Evolutionary conservation across 2,888 invertebrate species (phyloP).

Genomic region (Drosophila aldrichi): DNA sequence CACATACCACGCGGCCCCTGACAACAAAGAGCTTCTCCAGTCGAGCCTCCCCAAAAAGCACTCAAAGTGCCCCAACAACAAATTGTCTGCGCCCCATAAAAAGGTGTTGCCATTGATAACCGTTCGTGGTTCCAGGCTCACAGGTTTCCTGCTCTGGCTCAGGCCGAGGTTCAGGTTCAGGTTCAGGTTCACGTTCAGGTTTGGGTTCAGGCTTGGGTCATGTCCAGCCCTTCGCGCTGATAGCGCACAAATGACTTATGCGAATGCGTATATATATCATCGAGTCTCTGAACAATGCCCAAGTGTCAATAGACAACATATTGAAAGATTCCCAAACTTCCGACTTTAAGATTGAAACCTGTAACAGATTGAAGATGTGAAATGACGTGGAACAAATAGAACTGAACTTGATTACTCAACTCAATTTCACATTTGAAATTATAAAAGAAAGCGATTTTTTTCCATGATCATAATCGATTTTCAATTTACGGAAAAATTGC

Average conservation of each 20-base stretch:
- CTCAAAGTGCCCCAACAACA: conserved; percentile 64
- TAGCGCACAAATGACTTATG: conserved; percentile 52
- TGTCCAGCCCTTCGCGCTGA: conserved; percentile 42
- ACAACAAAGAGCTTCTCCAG: conserved; percentile 65
- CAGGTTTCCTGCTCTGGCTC: neutral
- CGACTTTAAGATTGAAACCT: conserved; percentile 12
- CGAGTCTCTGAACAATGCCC: conserved; percentile 13
- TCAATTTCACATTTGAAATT: no score
- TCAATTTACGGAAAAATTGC: no score
- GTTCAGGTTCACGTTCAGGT: neutral
- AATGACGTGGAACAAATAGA: neutral
- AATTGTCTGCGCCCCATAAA: conserved; percentile 58
- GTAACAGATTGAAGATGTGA: neutral
- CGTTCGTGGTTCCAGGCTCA: neutral
- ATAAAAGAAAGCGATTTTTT: no score
- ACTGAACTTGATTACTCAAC: neutral
- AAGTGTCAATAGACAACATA: conserved; percentile 28
- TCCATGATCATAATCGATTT: no score
- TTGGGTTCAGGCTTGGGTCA: neutral
- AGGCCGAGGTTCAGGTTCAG: neutral
- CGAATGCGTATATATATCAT: conserved; percentile 15
- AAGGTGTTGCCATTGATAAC: conserved; percentile 72
- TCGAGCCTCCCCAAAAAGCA: conserved; percentile 69
- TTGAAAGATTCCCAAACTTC: conserved; percentile 28
- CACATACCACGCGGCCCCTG: conserved; percentile 26